phyloP scores from a whole-genome alignment of 2,888 invertebrate genomes.

The Ecliptopera silaceata region DNA sequence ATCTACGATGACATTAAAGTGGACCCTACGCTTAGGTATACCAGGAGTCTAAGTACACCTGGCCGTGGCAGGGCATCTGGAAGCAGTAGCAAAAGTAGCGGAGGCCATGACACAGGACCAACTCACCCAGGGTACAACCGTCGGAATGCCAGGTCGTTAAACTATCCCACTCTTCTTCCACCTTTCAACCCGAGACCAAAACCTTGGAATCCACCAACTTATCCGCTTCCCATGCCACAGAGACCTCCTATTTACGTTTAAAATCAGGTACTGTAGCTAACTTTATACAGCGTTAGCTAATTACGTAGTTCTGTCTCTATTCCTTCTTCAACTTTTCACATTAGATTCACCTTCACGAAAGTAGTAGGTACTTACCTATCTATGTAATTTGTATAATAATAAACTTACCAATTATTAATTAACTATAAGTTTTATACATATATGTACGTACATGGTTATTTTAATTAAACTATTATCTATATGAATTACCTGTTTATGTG shows the following conservation, averaged over 20 bases:
- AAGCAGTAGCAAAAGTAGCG: neutral
- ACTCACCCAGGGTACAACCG: slow-evolving; percentile 1
- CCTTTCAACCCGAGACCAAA: slow-evolving; percentile 21
- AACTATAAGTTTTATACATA: no score
- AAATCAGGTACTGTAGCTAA: no score
- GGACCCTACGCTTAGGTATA: neutral
- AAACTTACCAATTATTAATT: no score
- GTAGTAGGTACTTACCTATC: no score
- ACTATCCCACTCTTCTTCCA: slow-evolving; percentile 12
- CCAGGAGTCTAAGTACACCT: neutral
- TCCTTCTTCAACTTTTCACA: no score
- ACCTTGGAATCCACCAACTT: slow-evolving; percentile 11
- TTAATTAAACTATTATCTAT: no score
- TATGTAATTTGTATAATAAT: no score
- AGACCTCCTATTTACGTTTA: slow-evolving; percentile 24
- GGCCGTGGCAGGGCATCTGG: neutral
- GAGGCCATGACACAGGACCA: neutral
- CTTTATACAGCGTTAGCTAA: no score
- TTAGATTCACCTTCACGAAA: no score
- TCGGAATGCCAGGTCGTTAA: slow-evolving; percentile 16
- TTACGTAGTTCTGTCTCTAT: no score
- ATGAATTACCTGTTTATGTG: no score
- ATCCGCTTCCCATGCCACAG: slow-evolving; percentile 8
- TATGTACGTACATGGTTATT: no score
- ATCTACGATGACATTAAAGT: neutral